A percentile compares a stretch with the other conserved stretches of the same genome.
Conservation (phyloP, 2,113 vertebrate genomes). For the Myotis davidii region DNA sequence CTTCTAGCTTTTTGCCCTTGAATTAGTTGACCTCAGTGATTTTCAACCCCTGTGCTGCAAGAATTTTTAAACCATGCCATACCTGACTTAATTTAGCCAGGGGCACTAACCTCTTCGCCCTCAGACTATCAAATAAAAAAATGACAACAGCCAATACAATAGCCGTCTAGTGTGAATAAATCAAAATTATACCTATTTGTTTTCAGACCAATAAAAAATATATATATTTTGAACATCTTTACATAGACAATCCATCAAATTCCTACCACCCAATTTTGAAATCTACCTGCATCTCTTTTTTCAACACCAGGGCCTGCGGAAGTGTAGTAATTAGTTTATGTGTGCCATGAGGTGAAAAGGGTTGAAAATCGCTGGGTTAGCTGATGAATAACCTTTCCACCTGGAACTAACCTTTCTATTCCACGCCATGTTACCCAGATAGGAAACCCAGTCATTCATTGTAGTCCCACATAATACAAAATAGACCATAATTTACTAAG, state of each 20-base stretch:
- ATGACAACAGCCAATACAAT: neutral
- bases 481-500: neutral
- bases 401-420: neutral
- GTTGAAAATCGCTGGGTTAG: neutral
- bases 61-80: neutral
- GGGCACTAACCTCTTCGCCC: neutral
- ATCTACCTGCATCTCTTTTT: neutral
- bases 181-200: neutral
- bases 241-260: neutral
- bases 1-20: neutral
- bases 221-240: too few species aligned
- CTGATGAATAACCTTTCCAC: neutral
- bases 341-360: neutral
- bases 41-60: neutral
- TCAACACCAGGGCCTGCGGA: neutral
- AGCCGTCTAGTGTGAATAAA: neutral
- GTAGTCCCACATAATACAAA: neutral
- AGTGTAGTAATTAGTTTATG: neutral
- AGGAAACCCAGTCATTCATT: neutral
- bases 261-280: neutral
- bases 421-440: neutral
- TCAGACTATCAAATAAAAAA: neutral
- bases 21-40: neutral
- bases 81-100: neutral
- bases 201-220: neutral